Base-by-base conservation (phyloP, 2,888 invertebrate genomes). In the Crepidodera aurea region DNA sequence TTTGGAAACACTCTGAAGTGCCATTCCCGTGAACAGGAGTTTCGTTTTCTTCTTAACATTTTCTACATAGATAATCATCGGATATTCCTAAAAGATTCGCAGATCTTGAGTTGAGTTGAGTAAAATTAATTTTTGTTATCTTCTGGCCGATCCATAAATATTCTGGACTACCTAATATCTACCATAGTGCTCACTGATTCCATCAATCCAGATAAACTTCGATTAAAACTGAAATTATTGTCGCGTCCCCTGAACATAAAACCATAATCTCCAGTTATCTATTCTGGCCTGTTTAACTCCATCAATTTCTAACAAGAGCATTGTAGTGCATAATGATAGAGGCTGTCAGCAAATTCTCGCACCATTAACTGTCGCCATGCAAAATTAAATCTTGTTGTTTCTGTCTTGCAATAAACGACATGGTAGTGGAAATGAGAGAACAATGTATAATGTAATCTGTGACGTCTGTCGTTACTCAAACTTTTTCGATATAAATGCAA, bases 311-410 rank as follows among this genome's bases (percentile, higher is more conserved):
- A 42, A 16, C 42, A 42, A 42, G 44, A 39, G 56, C 59, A 54
- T 54, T 61, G 50, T 58, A 40, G 53, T 60, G 64, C 53, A 58
- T 61, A 61, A 56, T 46, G 34, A 66, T 64, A 58, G 55, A 63
- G 40, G 56, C 56, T 62, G 65, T 66, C 65, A 61, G 59, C 62
- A 54, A 64, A 69, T 69, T 58, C 65, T 56, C 65, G 54, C 57
- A 15, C 59, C 65, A 66, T 67, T 69, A 64, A 62, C 58, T 62
- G 46, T 59, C 46, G 37, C 55, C 58, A 51, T 56, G 40, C 19
- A 27, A 44, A 54, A 66, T 66, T 66, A 62, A 65, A 59, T 62
- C 54, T 58, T 54, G 46, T 53, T 60, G 55, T 63, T 57, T 65
- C 54, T 51, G 29, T 25, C 15, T 44, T 19, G 44, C 12, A 25